These are phyloP conservation scores for Pachypanchax playfairii DNA, from an alignment of 2,113 vertebrate genomes.

Conservation along the genomic window DNA sequence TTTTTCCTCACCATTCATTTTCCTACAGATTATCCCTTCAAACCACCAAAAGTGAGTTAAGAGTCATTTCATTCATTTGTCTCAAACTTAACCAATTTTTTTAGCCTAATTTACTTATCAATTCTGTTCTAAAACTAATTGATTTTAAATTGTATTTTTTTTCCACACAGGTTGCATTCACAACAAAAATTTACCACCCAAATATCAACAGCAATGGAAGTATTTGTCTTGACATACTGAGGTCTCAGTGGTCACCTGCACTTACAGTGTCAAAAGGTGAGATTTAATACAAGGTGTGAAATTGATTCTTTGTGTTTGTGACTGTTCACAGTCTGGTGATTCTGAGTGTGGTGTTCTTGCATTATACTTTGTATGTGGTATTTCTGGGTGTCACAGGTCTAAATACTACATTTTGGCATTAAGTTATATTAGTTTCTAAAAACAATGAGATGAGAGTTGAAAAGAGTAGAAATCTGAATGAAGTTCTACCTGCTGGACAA, in stretches of 20 bases:
- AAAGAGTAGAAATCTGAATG: no score
- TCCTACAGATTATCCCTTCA: constrained; percentile 86
- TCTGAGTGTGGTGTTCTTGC: not conserved
- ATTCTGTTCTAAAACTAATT: no score
- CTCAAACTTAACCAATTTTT: no score
- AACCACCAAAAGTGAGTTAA: constrained; percentile 82
- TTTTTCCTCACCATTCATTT: constrained; percentile 87
- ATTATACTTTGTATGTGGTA: no score
- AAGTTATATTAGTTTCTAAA: no score
- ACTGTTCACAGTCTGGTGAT: not conserved
- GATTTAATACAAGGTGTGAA: not conserved
- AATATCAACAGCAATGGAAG: constrained; percentile 88
- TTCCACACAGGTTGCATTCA: constrained; percentile 83
- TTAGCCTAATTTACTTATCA: not conserved
- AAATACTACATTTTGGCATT: no score
- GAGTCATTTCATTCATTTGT: constrained; percentile 6
- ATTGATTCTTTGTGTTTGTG: not conserved
- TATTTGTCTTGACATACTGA: constrained; percentile 85
- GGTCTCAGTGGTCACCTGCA: constrained; percentile 85
- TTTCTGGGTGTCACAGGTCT: no score
- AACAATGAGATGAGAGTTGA: no score
- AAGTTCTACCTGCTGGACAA: no score
- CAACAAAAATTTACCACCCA: constrained; percentile 86
- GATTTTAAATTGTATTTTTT: constrained; percentile 22
- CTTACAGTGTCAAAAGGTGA: constrained; percentile 86